Conservation (phyloP, 2,888 invertebrate species). For the Mythimna vitellina region DNA sequence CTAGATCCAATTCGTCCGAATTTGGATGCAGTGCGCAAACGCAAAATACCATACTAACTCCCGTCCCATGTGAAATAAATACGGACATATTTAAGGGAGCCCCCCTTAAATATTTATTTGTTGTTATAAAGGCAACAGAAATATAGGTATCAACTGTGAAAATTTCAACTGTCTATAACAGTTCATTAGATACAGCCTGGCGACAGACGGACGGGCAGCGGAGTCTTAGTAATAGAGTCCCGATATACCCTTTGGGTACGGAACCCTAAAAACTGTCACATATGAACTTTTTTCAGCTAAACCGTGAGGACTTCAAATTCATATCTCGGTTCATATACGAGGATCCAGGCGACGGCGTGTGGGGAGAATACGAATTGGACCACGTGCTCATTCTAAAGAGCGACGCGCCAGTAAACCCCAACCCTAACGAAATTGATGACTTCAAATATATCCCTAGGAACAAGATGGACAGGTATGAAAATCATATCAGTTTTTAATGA, state of each 20-base stretch:
- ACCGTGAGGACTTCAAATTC: constrained; percentile 92
- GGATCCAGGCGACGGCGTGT: constrained; percentile 92
- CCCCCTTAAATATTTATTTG: no score
- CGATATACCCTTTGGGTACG: no score
- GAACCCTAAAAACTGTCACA: neutral
- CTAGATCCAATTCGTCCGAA: neutral
- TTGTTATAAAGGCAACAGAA: no score
- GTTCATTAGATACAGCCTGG: no score
- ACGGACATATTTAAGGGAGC: no score
- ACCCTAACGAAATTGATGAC: constrained; percentile 95
- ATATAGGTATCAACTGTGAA: no score
- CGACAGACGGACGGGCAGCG: no score
- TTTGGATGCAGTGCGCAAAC: neutral
- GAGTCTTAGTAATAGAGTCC: no score
- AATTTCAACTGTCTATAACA: no score
- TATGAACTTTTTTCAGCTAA: constrained; percentile 40
- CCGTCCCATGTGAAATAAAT: no score
- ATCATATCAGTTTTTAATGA: neutral
- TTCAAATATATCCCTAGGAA: constrained; percentile 90
- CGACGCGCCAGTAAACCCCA: constrained; percentile 93
- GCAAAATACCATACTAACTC: neutral
- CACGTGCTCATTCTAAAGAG: constrained; percentile 95
- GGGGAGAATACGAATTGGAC: constrained; percentile 98
- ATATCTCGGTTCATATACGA: constrained; percentile 95
- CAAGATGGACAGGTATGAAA: constrained; percentile 43